phyloP scores from a whole-genome alignment of 1,140 invertebrate genomes.

The Magallana angulata region DNA sequence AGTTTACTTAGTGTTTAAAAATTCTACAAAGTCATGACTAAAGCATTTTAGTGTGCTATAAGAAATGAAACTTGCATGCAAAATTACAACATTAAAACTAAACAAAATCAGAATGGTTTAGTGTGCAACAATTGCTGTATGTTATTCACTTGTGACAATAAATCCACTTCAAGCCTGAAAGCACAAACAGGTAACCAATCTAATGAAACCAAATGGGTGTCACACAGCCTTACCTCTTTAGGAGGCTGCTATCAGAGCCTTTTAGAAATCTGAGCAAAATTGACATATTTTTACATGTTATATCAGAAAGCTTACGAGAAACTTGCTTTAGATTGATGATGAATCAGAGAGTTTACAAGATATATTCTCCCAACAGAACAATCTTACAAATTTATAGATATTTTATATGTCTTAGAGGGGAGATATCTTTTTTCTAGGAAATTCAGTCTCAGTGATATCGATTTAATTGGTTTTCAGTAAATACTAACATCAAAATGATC shows the following conservation, averaged over 20 bases:
- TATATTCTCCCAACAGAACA: too few species aligned
- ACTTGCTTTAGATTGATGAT: too few species aligned
- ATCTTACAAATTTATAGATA: too few species aligned
- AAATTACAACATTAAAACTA: neutral
- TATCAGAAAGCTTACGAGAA: too few species aligned
- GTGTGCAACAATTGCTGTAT: neutral
- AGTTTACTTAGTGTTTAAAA: too few species aligned
- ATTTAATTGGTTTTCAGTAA: too few species aligned
- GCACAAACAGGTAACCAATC: neutral
- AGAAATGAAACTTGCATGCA: neutral
- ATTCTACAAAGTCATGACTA: too few species aligned
- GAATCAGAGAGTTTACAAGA: too few species aligned
- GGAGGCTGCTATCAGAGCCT: conserved; percentile 18
- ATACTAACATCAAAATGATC: too few species aligned
- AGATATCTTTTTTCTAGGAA: too few species aligned
- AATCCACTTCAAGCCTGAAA: neutral
- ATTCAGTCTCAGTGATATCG: too few species aligned
- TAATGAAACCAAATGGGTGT: neutral
- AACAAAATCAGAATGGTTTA: neutral
- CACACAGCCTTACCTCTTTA: conserved; percentile 20
- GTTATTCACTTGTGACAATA: neutral
- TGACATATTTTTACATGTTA: neutral
- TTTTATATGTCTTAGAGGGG: too few species aligned
- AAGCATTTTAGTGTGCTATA: neutral
- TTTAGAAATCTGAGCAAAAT: conserved; percentile 36